phyloP scores from a whole-genome alignment of 2,888 invertebrate species.

The Panzeria rudis region DNA sequence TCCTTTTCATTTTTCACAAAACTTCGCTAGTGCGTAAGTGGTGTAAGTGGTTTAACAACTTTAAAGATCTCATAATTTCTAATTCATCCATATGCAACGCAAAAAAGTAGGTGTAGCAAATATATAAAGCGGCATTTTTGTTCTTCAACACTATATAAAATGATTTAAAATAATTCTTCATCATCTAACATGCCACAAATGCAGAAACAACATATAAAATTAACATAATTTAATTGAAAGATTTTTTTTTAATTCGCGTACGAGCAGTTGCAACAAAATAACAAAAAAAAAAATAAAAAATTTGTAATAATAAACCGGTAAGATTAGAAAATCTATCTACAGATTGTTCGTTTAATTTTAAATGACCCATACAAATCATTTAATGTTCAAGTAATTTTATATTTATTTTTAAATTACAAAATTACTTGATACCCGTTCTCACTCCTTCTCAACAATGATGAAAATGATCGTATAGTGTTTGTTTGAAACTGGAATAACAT shows the following conservation, averaged over 20 bases:
- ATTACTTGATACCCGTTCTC: slow-evolving; percentile 44
- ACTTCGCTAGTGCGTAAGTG: slow-evolving; percentile 38
- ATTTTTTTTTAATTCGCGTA: background rate
- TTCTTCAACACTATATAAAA: background rate
- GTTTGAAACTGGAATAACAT: slow-evolving; percentile 22
- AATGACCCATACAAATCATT: slow-evolving; percentile 69
- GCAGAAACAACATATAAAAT: slow-evolving; percentile 37
- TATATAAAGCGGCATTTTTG: slow-evolving; percentile 56
- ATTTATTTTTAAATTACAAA: slow-evolving; percentile 62
- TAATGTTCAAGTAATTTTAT: slow-evolving; percentile 61
- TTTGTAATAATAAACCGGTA: slow-evolving; percentile 39
- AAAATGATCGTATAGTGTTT: background rate
- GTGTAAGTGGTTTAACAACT: slow-evolving; percentile 37
- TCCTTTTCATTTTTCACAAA: too few relatives aligned
- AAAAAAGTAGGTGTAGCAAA: slow-evolving; percentile 58
- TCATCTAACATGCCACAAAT: slow-evolving; percentile 39
- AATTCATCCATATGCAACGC: slow-evolving; percentile 31
- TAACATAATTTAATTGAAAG: slow-evolving; percentile 72
- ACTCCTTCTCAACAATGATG: slow-evolving; percentile 27
- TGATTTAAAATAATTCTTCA: slow-evolving; percentile 12
- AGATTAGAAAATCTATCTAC: slow-evolving; percentile 54
- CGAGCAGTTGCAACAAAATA: slow-evolving; percentile 24
- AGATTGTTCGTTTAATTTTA: slow-evolving; percentile 70
- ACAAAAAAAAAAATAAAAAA: background rate
- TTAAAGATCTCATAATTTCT: slow-evolving; percentile 45